A percentile compares a stretch with the other conserved stretches of the same genome.
These are phyloP conservation scores for Bombyx mandarina DNA, from an alignment of 1,140 invertebrate genomes.

Conservation along the genomic window DNA sequence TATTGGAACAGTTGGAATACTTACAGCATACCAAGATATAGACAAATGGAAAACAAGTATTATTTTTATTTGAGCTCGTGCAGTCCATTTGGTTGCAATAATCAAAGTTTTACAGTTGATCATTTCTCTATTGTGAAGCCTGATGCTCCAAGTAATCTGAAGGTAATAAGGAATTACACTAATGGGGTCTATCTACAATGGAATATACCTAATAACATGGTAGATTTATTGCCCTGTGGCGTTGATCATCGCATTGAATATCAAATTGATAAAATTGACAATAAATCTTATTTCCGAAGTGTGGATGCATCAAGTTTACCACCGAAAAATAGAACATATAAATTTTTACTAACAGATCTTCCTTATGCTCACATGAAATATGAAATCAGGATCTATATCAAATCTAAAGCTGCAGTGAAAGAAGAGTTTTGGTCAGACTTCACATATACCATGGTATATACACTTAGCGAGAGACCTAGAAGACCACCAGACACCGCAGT, in stretches of 20 bases:
- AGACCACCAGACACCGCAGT: slow-evolving; percentile 74
- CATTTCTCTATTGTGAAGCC: slow-evolving; percentile 77
- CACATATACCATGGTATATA: slow-evolving; percentile 71
- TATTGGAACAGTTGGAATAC: slow-evolving; percentile 63
- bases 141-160: slow-evolving; percentile 71
- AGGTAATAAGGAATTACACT: slow-evolving; percentile 67
- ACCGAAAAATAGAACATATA: slow-evolving; percentile 47
- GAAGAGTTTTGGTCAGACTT: slow-evolving; percentile 77
- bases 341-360: slow-evolving; percentile 72
- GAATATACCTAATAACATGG: slow-evolving; percentile 72
- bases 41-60: slow-evolving; percentile 72
- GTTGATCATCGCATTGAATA: slow-evolving; percentile 75
- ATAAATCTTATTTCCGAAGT: slow-evolving; percentile 70
- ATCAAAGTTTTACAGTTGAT: slow-evolving; percentile 69
- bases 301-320: slow-evolving; percentile 43
- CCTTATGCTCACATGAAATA: slow-evolving; percentile 77
- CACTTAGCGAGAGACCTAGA: slow-evolving; percentile 73
- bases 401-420: slow-evolving; percentile 64
- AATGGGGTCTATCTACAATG: slow-evolving; percentile 74
- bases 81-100: slow-evolving; percentile 71
- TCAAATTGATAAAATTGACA: slow-evolving; percentile 73
- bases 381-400: slow-evolving; percentile 77
- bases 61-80: slow-evolving; percentile 68
- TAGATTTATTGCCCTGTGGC: slow-evolving; percentile 71
- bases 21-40: slow-evolving; percentile 73